Evolutionary conservation across 2,888 invertebrate species (phyloP).

Genomic region (Xestoiulus laeticollis): DNA sequence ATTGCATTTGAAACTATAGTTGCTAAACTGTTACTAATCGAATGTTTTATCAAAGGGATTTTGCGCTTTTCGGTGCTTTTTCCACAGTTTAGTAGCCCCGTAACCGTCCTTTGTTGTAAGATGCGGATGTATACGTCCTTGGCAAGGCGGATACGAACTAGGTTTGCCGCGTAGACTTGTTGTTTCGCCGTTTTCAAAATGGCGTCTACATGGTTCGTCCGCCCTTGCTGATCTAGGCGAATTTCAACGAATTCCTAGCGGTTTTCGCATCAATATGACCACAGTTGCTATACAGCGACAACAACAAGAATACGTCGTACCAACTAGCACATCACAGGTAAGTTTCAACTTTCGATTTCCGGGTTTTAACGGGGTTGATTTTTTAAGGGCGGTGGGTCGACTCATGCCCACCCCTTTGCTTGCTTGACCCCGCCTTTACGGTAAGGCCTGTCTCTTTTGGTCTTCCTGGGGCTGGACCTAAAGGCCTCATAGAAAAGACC

Average conservation of each 20-base stretch:
- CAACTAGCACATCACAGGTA: constrained; percentile 56
- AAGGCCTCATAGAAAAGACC: not conserved
- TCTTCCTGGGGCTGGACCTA: not conserved
- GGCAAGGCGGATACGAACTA: not conserved
- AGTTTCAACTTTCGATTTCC: not conserved
- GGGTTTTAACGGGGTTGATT: not conserved
- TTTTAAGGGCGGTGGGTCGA: not conserved
- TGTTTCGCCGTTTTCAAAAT: not conserved
- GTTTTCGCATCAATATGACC: constrained; percentile 51
- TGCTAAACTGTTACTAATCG: too few species aligned
- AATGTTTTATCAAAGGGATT: too few species aligned
- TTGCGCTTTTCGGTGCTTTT: too few species aligned
- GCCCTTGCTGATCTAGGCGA: not conserved
- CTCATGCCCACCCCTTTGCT: constrained; percentile 52
- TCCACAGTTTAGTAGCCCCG: too few species aligned
- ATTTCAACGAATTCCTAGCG: not conserved
- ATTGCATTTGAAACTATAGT: too few species aligned
- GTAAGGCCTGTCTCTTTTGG: constrained; percentile 5
- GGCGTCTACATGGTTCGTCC: not conserved
- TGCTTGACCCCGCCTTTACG: constrained; percentile 52
- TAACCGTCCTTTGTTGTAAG: too few species aligned
- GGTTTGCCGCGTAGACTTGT: not conserved
- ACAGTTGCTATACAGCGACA: constrained; percentile 52
- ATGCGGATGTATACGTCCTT: not conserved
- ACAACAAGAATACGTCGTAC: constrained; percentile 55